Evolutionary conservation across 2,113 vertebrate genomes (phyloP).

Genomic region (Eolophus roseicapilla): DNA sequence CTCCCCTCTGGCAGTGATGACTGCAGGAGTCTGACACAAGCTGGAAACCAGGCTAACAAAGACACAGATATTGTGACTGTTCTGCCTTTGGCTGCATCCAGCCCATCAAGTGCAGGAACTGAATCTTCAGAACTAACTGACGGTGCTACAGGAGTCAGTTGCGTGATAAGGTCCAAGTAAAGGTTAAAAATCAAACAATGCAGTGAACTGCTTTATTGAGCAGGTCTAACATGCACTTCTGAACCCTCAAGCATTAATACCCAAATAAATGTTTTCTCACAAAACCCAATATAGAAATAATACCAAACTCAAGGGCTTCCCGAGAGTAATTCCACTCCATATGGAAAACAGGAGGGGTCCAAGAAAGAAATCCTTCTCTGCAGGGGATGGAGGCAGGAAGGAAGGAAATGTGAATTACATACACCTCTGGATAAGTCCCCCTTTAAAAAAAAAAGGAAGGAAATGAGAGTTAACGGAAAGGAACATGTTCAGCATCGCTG

Average conservation of each 20-base stretch:
- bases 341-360: constrained; percentile 18
- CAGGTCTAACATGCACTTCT: not conserved
- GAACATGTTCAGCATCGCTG: not conserved
- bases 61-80: not conserved
- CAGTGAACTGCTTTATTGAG: not conserved
- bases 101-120: not conserved
- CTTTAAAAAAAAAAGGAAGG: constrained; percentile 23
- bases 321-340: not conserved
- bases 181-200: not conserved
- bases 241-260: not conserved
- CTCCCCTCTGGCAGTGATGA: not conserved
- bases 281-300: not conserved
- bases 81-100: not conserved
- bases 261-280: not conserved
- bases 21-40: not conserved
- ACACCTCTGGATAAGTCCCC: constrained; percentile 23
- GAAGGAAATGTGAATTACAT: constrained; percentile 58
- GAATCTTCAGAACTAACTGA: not conserved
- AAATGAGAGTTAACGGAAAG: constrained; percentile 42
- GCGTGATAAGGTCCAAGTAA: not conserved
- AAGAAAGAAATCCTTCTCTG: constrained; percentile 19
- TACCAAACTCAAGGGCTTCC: constrained; percentile 6
- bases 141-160: not conserved
- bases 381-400: constrained; percentile 22
- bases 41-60: not conserved